These are phyloP conservation scores for Mythimna loreyi DNA, from an alignment of 2,888 invertebrate genomes.

Conservation along the genomic window DNA sequence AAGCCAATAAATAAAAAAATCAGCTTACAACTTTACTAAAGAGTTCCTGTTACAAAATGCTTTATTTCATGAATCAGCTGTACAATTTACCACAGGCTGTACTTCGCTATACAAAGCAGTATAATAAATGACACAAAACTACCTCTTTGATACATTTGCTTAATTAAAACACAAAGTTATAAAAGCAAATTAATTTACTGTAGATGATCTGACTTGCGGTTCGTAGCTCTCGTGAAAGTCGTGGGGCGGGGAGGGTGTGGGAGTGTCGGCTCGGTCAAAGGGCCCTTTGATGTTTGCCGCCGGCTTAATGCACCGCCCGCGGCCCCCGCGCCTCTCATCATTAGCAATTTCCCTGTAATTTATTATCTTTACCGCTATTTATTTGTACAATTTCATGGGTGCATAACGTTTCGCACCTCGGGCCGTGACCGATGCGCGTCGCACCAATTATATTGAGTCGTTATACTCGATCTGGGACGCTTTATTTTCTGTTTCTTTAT, in stretches of 20 bases:
- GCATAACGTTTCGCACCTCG: constrained; percentile 75
- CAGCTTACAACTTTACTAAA: too few relatives aligned
- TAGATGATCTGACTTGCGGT: constrained; percentile 62
- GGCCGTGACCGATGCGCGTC: constrained; percentile 53
- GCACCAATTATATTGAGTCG: constrained; percentile 51
- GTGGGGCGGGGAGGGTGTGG: constrained; percentile 81
- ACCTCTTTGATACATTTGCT: constrained; percentile 44
- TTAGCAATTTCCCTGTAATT: constrained; percentile 91
- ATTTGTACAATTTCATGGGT: constrained; percentile 88
- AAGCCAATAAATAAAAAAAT: too few relatives aligned
- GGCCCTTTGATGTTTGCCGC: constrained; percentile 90
- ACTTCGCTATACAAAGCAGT: not conserved
- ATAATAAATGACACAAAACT: constrained; percentile 9
- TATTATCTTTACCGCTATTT: constrained; percentile 90
- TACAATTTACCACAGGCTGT: not conserved
- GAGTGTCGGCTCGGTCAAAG: constrained; percentile 90
- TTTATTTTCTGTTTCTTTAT: not conserved
- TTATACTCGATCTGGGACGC: not conserved
- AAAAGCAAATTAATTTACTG: constrained; percentile 64
- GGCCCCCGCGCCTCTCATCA: constrained; percentile 88
- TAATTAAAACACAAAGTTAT: constrained; percentile 59
- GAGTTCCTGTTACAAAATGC: not conserved
- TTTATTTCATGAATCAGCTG: not conserved
- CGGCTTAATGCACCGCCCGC: constrained; percentile 91
- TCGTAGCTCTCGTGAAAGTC: constrained; percentile 68